Percentiles rank a stretch among this genome's conserved stretches.
Conservation (phyloP, 2,797 vertebrate species). For the Coreius guichenoti region DNA sequence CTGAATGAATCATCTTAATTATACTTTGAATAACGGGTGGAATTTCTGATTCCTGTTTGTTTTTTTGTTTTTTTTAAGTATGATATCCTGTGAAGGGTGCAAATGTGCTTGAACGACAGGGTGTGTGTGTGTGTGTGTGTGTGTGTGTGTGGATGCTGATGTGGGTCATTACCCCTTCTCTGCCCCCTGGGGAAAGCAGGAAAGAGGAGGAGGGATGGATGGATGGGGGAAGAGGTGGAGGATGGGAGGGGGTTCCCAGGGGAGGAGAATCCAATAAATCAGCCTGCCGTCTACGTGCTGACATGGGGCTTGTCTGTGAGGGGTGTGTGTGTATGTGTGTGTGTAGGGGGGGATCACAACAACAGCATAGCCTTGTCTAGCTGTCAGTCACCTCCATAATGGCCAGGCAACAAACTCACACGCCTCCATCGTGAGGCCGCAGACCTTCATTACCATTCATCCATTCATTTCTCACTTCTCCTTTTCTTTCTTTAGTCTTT, state of each 20-base stretch:
- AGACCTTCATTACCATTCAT: constrained; percentile 40
- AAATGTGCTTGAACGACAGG: constrained; percentile 40
- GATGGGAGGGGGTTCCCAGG: constrained; percentile 64
- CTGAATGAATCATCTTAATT: constrained; percentile 30
- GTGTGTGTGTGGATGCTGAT: constrained; percentile 75
- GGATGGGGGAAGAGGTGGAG: constrained; percentile 25
- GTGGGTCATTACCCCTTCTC: constrained; percentile 82
- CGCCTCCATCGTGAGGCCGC: background rate
- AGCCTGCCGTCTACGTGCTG: constrained; percentile 74
- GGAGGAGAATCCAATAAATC: constrained; percentile 80
- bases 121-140: constrained; percentile 63
- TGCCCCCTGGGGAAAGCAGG: constrained; percentile 69
- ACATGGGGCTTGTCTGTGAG: constrained; percentile 79
- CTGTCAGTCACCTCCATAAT: constrained; percentile 72
- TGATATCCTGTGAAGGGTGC: constrained; percentile 35
- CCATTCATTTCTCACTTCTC: constrained; percentile 3
- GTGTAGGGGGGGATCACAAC: constrained; percentile 58
- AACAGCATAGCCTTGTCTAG: constrained; percentile 75
- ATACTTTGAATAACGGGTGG: constrained; percentile 22
- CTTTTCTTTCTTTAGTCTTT: constrained; percentile 9
- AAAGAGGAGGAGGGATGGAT: constrained; percentile 48
- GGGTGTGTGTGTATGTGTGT: constrained; percentile 56
- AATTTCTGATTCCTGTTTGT: constrained; percentile 66
- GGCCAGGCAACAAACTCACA: constrained; percentile 62
- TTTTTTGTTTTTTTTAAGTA: background rate